These are phyloP conservation scores for Strix uralensis DNA, from an alignment of 2,113 vertebrate genomes.

Conservation along the genomic window DNA sequence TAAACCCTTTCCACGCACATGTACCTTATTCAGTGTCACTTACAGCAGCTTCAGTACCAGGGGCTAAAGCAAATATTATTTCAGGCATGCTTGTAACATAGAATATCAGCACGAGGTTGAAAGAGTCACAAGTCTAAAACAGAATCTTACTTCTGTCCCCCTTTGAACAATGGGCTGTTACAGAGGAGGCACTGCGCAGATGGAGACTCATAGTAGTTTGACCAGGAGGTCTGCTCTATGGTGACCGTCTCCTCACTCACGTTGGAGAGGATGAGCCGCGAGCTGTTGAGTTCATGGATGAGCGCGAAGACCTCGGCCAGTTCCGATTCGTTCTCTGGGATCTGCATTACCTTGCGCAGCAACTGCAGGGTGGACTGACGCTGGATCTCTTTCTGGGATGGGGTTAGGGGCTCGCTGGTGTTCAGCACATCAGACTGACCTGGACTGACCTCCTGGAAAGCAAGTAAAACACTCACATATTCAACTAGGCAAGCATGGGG, in stretches of 20 bases:
- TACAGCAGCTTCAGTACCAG: neutral
- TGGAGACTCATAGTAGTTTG: constrained; percentile 89
- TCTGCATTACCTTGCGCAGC: constrained; percentile 87
- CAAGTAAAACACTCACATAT: neutral
- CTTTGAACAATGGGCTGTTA: constrained; percentile 89
- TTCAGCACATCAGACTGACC: constrained; percentile 72
- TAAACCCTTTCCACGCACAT: neutral
- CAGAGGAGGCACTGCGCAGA: constrained; percentile 90
- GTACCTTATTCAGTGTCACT: neutral
- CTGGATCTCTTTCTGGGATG: constrained; percentile 85
- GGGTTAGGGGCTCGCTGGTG: constrained; percentile 77
- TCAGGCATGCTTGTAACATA: neutral
- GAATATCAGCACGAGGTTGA: neutral
- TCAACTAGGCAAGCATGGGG: neutral
- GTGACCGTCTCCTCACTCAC: constrained; percentile 80
- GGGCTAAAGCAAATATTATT: neutral
- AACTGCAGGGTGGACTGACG: constrained; percentile 90
- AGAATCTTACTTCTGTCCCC: constrained; percentile 85
- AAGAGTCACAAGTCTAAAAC: constrained; percentile 31
- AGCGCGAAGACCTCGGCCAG: constrained; percentile 87
- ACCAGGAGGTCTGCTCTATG: constrained; percentile 89
- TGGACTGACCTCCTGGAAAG: constrained; percentile 66
- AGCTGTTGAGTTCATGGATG: constrained; percentile 92
- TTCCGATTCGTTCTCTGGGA: constrained; percentile 90
- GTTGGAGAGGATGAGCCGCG: constrained; percentile 84